These are phyloP conservation scores for Aphaenogaster rudis DNA, from an alignment of 1,140 invertebrate species.

Conservation along the genomic window DNA sequence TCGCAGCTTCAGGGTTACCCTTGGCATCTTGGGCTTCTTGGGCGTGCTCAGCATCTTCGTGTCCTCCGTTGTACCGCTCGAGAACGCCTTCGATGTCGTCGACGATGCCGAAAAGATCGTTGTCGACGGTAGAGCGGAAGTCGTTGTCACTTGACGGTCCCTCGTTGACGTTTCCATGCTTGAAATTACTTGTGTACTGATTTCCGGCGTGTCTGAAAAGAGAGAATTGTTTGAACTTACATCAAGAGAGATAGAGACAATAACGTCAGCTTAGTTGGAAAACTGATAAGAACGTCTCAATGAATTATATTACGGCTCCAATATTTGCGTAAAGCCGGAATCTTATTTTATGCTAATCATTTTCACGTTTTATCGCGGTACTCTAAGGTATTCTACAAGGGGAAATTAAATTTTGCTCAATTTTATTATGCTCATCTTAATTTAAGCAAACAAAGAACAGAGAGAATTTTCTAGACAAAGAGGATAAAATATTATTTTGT, in stretches of 20 bases:
- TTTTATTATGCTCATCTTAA: constrained; percentile 1
- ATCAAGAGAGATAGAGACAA: background rate
- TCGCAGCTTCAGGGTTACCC: constrained; percentile 80
- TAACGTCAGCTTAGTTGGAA: background rate
- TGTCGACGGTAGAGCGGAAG: constrained; percentile 9
- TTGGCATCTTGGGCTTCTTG: constrained; percentile 78
- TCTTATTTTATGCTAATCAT: constrained; percentile 5
- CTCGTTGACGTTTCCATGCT: constrained; percentile 52
- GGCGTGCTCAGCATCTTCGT: constrained; percentile 48
- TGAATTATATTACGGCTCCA: background rate
- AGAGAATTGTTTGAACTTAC: background rate
- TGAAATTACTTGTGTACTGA: constrained; percentile 52
- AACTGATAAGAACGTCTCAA: background rate
- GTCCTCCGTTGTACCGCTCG: constrained; percentile 41
- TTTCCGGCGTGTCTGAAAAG: constrained; percentile 38
- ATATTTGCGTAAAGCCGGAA: constrained; percentile 16
- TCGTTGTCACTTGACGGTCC: constrained; percentile 36
- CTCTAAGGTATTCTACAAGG: background rate
- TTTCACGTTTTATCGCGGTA: constrained; percentile 1
- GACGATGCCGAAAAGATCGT: constrained; percentile 19
- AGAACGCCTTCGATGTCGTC: constrained; percentile 19
- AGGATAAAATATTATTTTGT: background rate
- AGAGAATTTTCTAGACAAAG: background rate
- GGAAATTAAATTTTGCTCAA: constrained; percentile 31
- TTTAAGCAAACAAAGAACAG: background rate